Percentiles rank a stretch among this genome's conserved stretches.
Conservation (phyloP, 2,888 invertebrate species). For the Oxyteleia sp. region DNA sequence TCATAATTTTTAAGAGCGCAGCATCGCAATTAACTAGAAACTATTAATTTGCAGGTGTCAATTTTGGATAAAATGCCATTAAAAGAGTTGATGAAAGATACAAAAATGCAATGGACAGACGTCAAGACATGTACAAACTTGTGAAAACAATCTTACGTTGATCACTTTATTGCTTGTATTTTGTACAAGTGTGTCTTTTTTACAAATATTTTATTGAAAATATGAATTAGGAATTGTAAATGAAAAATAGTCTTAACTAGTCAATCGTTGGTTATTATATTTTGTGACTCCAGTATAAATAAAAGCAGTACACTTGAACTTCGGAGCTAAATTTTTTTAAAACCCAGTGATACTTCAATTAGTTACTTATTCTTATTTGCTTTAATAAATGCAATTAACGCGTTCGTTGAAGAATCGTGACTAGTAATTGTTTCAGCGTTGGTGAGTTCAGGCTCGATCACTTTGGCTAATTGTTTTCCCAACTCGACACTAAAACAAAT, state of each 20-base stretch:
- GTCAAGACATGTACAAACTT: constrained; percentile 4
- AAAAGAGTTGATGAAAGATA: not conserved
- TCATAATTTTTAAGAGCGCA: too few relatives aligned
- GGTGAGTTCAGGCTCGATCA: constrained; percentile 97
- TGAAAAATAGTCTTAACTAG: too few relatives aligned
- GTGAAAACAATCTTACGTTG: not conserved
- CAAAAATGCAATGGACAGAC: constrained; percentile 8
- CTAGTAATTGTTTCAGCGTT: constrained; percentile 90
- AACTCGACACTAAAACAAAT: constrained; percentile 96
- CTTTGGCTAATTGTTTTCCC: constrained; percentile 99
- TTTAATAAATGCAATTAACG: constrained; percentile 98
- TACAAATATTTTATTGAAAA: too few relatives aligned
- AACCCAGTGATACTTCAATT: too few relatives aligned
- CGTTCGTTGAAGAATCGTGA: constrained; percentile 99
- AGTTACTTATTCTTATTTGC: constrained; percentile 88
- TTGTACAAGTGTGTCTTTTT: too few relatives aligned
- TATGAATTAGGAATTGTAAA: too few relatives aligned
- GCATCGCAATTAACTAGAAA: too few relatives aligned
- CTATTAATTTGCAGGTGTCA: constrained; percentile 35
- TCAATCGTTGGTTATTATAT: too few relatives aligned
- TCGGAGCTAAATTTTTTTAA: constrained; percentile 97
- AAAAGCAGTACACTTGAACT: too few relatives aligned
- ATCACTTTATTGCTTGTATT: not conserved
- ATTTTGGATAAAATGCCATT: constrained; percentile 36
- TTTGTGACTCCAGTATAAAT: too few relatives aligned